These are phyloP conservation scores for Aleiodes sp. DNA, from an alignment of 1,140 invertebrate genomes.

Conservation along the genomic window DNA sequence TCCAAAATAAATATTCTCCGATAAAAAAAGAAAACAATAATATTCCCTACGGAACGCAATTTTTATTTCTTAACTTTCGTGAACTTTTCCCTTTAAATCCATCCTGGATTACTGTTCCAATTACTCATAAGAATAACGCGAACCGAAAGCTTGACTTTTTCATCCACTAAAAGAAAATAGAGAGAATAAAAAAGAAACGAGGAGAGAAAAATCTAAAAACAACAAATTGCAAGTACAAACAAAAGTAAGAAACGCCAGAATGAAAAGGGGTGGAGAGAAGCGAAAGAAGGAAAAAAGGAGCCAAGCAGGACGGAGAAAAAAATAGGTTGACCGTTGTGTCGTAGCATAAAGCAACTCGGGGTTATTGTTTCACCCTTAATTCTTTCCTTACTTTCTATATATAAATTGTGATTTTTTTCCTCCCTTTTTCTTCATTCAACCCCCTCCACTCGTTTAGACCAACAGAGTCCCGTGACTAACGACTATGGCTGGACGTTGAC, in stretches of 20 bases:
- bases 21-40: too few species aligned
- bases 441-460: neutral
- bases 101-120: neutral
- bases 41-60: too few species aligned
- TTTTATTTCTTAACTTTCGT: too few species aligned
- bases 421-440: neutral
- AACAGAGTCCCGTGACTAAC: neutral
- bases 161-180: neutral
- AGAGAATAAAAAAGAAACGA: neutral
- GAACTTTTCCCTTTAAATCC: too few species aligned
- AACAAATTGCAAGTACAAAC: neutral
- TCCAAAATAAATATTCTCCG: too few species aligned
- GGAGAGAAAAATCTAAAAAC: too few species aligned
- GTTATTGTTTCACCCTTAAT: constrained; percentile 19
- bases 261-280: too few species aligned
- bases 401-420: neutral
- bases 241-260: neutral
- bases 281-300: neutral
- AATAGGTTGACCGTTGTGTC: constrained; percentile 9
- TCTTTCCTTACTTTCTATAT: constrained; percentile 5
- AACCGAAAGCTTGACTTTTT: neutral
- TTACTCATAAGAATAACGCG: neutral
- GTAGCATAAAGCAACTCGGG: neutral
- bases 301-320: too few species aligned
- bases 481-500: neutral